A percentile compares a stretch with the other conserved stretches of the same genome.
Evolutionary conservation across 2,888 invertebrate species (phyloP).

Genomic region (Empis stercorea): DNA sequence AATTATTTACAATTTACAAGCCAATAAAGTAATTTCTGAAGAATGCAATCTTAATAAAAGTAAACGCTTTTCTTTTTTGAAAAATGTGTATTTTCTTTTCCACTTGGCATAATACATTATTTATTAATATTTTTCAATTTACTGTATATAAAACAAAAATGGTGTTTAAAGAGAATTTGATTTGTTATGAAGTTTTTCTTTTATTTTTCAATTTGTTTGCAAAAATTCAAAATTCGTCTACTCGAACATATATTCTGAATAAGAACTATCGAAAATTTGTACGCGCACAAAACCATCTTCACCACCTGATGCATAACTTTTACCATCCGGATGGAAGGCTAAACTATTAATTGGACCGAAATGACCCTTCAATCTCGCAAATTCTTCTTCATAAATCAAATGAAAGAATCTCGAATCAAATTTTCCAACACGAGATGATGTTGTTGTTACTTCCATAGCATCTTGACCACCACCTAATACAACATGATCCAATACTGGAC

Average conservation of each 20-base stretch:
- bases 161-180: too few relatives aligned
- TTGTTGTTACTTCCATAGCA: constrained; percentile 97
- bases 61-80: too few relatives aligned
- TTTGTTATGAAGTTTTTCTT: too few relatives aligned
- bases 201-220: too few relatives aligned
- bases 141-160: too few relatives aligned
- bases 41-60: too few relatives aligned
- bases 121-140: too few relatives aligned
- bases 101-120: too few relatives aligned
- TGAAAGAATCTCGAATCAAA: constrained; percentile 95
- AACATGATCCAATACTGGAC: constrained; percentile 91
- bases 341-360: constrained; percentile 99
- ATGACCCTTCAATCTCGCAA: constrained; percentile 95
- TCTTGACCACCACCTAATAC: constrained; percentile 98
- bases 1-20: too few relatives aligned
- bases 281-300: constrained; percentile 98
- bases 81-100: too few relatives aligned
- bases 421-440: constrained; percentile 86
- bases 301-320: constrained; percentile 91
- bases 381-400: constrained; percentile 92
- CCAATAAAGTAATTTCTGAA: too few relatives aligned
- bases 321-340: constrained; percentile 95
- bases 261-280: constrained; percentile 90
- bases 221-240: constrained; percentile 30
- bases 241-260: constrained; percentile 93